Base-by-base conservation (phyloP, 2,113 vertebrate species). In the Varanus salvator region DNA sequence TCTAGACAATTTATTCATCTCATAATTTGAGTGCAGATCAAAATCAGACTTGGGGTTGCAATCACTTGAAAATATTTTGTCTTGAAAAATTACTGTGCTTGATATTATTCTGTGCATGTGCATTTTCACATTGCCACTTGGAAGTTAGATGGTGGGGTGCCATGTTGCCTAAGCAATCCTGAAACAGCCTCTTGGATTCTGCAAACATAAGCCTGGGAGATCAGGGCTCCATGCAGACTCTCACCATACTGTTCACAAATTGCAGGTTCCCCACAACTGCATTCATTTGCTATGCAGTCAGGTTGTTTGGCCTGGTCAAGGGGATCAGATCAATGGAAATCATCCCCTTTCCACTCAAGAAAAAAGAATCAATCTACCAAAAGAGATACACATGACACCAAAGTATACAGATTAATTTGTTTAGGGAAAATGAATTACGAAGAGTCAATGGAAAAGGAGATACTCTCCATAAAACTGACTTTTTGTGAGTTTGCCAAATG, bases 111-210 rank as follows among this genome's bases (percentile, higher is more conserved):
- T 71, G 83, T 69, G 66, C 44, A 50, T 85, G 69, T 54, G 84
- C 69, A 74, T 72, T n/a, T 85, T 85, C 69, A 54, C 52, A 52
- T 68, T 86, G 50, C 69, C 50, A 75, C n/a, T 86, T 86, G 50
- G 64, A 75, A 57, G 69, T n/a, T 74, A 11, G 54, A 71, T 86
- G 27, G 50, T 38, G 84, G 50, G 23, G 27, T 57, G 52, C 38
- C 31, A 54, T 75, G 69, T 86, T 86, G 71, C 71, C 52, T 74
- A 74, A 52, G 68, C 50, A 86, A 86, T 69, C 27, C 50, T 84
- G 27, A 44, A 84, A 84, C 38, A 69, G 38, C 66, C 44, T 44
- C 83, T 84, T 84, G 69, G 38, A 84, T 84, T 84, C 83, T 84
- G 64, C 83, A 84, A 69, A 84, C 34, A 38, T 60, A 87, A 86